Conservation (phyloP, 2,888 invertebrate species). For the Meteorus cinctellus region DNA sequence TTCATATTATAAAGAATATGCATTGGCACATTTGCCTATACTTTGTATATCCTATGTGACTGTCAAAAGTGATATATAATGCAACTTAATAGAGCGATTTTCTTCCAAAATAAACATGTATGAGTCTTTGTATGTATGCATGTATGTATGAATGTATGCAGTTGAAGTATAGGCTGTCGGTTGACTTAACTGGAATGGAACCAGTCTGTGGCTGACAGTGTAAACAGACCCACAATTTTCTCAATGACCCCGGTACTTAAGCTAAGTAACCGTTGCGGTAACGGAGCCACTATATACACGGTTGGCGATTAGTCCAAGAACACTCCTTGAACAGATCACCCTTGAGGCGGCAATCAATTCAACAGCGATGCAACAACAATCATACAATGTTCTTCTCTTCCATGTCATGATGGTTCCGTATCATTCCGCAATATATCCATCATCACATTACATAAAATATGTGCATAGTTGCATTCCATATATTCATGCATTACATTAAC, state of each 20-base stretch:
- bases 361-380: constrained; percentile 34
- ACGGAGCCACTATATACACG: constrained; percentile 55
- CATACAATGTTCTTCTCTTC: neutral
- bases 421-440: neutral
- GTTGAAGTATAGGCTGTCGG: constrained; percentile 71
- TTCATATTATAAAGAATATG: neutral
- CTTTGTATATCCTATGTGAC: neutral
- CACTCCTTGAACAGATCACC: constrained; percentile 45
- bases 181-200: constrained; percentile 67
- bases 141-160: constrained; percentile 19
- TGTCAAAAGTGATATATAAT: neutral
- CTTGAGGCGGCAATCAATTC: constrained; percentile 47
- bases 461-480: neutral
- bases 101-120: constrained; percentile 27
- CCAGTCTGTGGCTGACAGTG: constrained; percentile 71
- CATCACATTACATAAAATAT: neutral
- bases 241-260: constrained; percentile 69
- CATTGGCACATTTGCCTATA: neutral
- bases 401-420: neutral
- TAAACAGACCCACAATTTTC: constrained; percentile 73
- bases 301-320: constrained; percentile 59
- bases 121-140: neutral
- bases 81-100: constrained; percentile 68
- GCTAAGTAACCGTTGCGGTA: constrained; percentile 68
- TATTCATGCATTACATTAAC: neutral